Conservation (phyloP, 1,140 invertebrate genomes). For the honey bee (Apis mellifera) region DNA sequence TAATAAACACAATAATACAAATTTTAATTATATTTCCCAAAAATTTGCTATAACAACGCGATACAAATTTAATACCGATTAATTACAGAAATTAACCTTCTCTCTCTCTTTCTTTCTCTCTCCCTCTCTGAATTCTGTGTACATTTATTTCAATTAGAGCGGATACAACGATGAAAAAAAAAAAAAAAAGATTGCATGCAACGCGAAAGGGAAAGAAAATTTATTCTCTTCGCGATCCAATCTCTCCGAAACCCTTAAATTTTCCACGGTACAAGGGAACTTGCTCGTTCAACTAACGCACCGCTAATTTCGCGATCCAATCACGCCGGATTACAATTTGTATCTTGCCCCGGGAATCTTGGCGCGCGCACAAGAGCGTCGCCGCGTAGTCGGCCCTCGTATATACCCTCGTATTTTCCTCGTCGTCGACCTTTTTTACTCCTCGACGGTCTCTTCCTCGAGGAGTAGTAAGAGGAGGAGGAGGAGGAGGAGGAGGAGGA, state of each 20-base stretch:
- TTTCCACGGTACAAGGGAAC: background rate
- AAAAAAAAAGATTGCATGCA: no score
- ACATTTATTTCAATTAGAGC: background rate
- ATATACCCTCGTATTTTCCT: background rate
- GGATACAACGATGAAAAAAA: background rate
- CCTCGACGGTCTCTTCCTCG: background rate
- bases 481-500: background rate
- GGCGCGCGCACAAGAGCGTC: slow-evolving; percentile 1
- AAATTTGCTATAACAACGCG: no score
- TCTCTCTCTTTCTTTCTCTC: no score
- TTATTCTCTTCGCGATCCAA: background rate
- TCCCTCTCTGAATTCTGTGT: no score
- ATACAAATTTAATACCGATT: no score
- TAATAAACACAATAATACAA: no score
- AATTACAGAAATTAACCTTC: no score
- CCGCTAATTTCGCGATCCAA: slow-evolving; percentile 55
- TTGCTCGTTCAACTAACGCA: slow-evolving; percentile 14
- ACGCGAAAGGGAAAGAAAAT: background rate
- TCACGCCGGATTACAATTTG: slow-evolving; percentile 62
- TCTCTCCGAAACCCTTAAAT: background rate
- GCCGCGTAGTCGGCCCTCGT: slow-evolving; percentile 1
- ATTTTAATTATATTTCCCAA: no score
- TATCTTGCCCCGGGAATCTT: slow-evolving; percentile 31
- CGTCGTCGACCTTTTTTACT: slow-evolving; percentile 18
- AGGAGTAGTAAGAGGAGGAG: background rate